Base-by-base conservation (phyloP, 2,888 invertebrate genomes). In the Amblyjoppa proteus region DNA sequence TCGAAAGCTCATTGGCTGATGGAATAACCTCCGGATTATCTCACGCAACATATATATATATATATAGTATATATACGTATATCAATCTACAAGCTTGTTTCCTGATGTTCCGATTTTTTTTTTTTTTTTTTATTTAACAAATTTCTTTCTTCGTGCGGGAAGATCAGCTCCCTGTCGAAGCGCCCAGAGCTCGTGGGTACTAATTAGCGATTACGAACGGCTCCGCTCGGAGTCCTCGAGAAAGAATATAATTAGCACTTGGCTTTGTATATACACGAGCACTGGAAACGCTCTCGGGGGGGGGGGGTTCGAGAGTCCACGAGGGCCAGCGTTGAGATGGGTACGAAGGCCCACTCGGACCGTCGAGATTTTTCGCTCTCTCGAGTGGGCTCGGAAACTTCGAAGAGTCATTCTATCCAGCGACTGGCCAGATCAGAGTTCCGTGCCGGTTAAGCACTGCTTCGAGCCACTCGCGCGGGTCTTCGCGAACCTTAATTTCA, bases 241-340 rank as follows among this genome's bases (percentile, higher is more conserved):
- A 89, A 88, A 86, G 88, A 90, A 91, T 91, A 90, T 91, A 91
- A 91, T 91, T 91, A 91, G 90, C 90, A 90, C 91, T 91, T 88
- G 85, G 76, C 85, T 90, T 89, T 86, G 86, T 82, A 61, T 86
- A 77, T 84, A 74, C 34, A 51, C 58, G 81, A 81, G 76, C 71
- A 75, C 76, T 71, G 58, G 73, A 68, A 78, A 79, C 51, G 70
- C 83, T 74, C 77, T 80, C 73, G 66, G 56, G 16, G 74, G 69
- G 45, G 66, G 56, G 16, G 74, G 69, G 45, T 81, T 83, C 83
- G 74, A 84, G 87, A 83, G 73, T 66, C 73, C 76, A 81, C 41
- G 28, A 66, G 58, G 69, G 38, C 20, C 56, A 34, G 0, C 41
- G 49, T 20, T 28, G 56, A 76, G 76, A 38, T 38, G 38, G 38